Conservation (phyloP, 2,797 vertebrate species). For the Benthosema pterotum region DNA sequence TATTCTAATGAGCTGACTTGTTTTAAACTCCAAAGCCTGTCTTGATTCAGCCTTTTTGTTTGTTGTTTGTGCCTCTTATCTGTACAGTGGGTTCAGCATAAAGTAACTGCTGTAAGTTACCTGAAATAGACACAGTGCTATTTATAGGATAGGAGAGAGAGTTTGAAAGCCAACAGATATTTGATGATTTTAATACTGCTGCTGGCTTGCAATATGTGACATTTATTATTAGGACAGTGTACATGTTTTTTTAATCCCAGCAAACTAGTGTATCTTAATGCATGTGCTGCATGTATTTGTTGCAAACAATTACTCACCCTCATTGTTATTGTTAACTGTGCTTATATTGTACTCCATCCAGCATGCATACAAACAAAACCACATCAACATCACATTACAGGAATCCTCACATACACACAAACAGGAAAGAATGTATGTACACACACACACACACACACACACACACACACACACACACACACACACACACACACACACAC, state of each 20-base stretch:
- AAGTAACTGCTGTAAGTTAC: conserved; percentile 33
- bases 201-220: background rate
- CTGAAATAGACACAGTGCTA: conserved; percentile 55
- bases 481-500: conserved; percentile 20
- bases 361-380: background rate
- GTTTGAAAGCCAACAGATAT: background rate
- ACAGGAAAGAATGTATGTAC: too few relatives aligned
- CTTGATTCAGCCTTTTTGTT: conserved; percentile 44
- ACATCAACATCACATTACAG: background rate
- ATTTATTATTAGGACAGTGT: background rate
- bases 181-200: background rate
- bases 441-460: conserved; percentile 16
- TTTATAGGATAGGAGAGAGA: conserved; percentile 35
- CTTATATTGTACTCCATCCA: conserved; percentile 21
- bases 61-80: conserved; percentile 41
- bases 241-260: background rate
- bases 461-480: conserved; percentile 14
- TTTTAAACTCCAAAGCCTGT: conserved; percentile 36
- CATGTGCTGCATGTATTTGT: conserved; percentile 24
- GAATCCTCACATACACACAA: background rate
- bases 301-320: conserved; percentile 30
- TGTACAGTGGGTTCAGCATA: conserved; percentile 43
- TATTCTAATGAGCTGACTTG: conserved; percentile 45
- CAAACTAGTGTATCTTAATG: conserved; percentile 16
- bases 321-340: conserved; percentile 22